Conservation (phyloP, 2,888 invertebrate genomes). For the Drosophila ochracea region DNA sequence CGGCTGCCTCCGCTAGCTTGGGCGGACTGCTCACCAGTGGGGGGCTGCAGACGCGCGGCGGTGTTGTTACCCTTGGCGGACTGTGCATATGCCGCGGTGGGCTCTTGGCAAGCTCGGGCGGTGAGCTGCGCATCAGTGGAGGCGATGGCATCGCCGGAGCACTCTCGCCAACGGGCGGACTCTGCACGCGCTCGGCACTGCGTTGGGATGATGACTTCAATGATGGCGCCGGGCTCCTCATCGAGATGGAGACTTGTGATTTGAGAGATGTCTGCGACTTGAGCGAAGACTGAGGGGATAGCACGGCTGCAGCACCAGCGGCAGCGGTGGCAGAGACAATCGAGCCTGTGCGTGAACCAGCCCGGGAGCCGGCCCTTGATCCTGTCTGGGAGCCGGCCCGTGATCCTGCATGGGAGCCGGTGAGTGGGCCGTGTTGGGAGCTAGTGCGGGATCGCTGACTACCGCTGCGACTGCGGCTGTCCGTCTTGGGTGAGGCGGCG, state of each 20-base stretch:
- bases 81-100: conserved; percentile 79
- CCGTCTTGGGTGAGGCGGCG: conserved; percentile 51
- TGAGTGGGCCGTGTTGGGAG: conserved; percentile 49
- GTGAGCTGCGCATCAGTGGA: conserved; percentile 78
- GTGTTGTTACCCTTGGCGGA: conserved; percentile 79
- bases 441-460: conserved; percentile 62
- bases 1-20: conserved; percentile 66
- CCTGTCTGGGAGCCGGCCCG: conserved; percentile 60
- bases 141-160: conserved; percentile 82
- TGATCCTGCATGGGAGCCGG: conserved; percentile 53
- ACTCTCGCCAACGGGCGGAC: conserved; percentile 78
- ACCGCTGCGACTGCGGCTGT: conserved; percentile 73
- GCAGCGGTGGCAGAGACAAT: conserved; percentile 67
- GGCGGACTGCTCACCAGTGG: conserved; percentile 81
- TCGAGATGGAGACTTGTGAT: conserved; percentile 59
- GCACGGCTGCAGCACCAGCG: conserved; percentile 23
- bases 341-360: conserved; percentile 75
- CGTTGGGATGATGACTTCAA: conserved; percentile 66
- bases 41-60: conserved; percentile 81
- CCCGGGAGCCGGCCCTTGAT: conserved; percentile 69
- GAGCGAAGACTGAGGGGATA: conserved; percentile 78
- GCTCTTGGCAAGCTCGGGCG: conserved; percentile 66
- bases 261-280: conserved; percentile 61
- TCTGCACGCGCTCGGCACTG: conserved; percentile 65
- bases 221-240: conserved; percentile 75